phyloP scores from a whole-genome alignment of 2,797 vertebrate species.

The Martes flavigula region DNA sequence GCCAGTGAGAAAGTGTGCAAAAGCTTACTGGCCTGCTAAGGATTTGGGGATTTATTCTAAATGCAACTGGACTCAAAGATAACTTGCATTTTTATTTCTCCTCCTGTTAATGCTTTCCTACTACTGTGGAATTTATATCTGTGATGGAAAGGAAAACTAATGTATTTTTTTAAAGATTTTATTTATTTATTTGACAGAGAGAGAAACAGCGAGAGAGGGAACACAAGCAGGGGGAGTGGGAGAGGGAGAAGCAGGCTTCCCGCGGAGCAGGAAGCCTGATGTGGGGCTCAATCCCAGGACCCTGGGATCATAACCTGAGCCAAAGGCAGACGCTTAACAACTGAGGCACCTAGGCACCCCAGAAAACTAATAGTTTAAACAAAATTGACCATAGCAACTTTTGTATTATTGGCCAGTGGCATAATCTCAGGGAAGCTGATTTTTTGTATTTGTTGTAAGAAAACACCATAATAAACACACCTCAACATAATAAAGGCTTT shows the following conservation, averaged over 20 bases:
- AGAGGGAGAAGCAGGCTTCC: too few relatives aligned
- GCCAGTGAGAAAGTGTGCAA: background rate
- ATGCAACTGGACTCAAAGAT: background rate
- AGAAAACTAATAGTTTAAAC: constrained; percentile 4
- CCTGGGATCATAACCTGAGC: too few relatives aligned
- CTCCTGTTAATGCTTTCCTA: background rate
- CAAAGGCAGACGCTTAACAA: too few relatives aligned
- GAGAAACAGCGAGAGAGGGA: too few relatives aligned
- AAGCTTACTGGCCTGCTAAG: background rate
- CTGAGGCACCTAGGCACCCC: too few relatives aligned
- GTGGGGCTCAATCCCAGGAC: too few relatives aligned
- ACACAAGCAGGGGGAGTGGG: too few relatives aligned
- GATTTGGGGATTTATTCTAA: background rate
- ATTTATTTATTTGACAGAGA: too few relatives aligned
- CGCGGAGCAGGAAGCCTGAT: accelerated
- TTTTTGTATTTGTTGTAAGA: constrained; percentile 6
- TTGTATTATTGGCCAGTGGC: background rate
- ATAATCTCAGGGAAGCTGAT: background rate
- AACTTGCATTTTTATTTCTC: background rate
- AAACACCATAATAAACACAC: background rate
- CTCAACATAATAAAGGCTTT: background rate
- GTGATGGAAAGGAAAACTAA: background rate
- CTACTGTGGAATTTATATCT: background rate
- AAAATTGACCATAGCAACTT: background rate
- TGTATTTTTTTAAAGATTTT: background rate